Base-by-base conservation (phyloP, 2,113 vertebrate species). In the Cairina moschata region DNA sequence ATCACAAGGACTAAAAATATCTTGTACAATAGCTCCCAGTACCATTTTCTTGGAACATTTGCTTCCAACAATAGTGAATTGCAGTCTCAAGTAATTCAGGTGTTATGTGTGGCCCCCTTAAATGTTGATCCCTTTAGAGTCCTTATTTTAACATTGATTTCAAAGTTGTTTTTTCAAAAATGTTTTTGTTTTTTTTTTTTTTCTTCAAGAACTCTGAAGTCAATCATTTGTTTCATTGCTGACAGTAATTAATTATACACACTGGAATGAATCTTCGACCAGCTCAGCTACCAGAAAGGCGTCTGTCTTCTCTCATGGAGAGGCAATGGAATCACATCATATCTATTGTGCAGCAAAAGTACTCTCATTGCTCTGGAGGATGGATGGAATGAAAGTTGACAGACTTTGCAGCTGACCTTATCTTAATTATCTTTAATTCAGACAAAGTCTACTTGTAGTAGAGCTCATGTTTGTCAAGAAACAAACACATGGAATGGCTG, bases 11-110 rank as follows among this genome's bases (percentile, higher is more conserved):
- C 83, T 31, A 66, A 91, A 92, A 95, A 82, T 52, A 63, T 3
- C 84, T 78, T 63, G 58, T 60, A 91, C 71, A 91, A 94, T 74
- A 92, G 74, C 67, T 92, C 52, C 72, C 52, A 96, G 74, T 76
- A 94, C 32, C 12, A 55, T 94, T 95, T 92, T 73, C 91, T 55
- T 68, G 40, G 46, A 93, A 90, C 81, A 83, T 46, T 79, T 78
- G 28, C 85, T 92, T 93, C 60, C 56, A 63, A 90, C 68, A 77
- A 92, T 87, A 85, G 86, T 34, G 89, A 95, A 87, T 6, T 63
- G 44, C 72, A 81, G 74, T 82, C 94, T 87, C 74, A 72, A 85
- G 68, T 80, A 83, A 80, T 65, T 84, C 74, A 93, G 62, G 80
- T 17, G 78, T 66, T 55, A 94, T 76, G 73, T 55, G 26, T 22